These are phyloP conservation scores for Pyralis farinalis DNA, from an alignment of 2,888 invertebrate genomes.

Conservation along the genomic window DNA sequence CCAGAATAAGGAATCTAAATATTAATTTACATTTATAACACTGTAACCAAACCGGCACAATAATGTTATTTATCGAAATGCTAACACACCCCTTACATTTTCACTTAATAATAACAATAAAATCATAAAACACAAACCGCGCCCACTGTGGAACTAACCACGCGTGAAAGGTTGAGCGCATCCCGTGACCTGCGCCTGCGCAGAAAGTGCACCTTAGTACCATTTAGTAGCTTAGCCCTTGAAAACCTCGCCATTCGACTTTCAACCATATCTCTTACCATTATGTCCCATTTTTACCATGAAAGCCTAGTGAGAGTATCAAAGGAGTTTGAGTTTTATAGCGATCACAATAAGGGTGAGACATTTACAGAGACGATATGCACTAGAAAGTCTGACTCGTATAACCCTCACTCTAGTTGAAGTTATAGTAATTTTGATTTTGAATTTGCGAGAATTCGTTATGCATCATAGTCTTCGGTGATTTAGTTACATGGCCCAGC, in stretches of 20 bases:
- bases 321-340: slow-evolving; percentile 38
- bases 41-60: slow-evolving; percentile 3
- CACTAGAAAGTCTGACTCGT: slow-evolving; percentile 53
- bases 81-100: slow-evolving; percentile 26
- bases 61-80: slow-evolving; percentile 14
- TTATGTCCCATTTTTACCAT: slow-evolving; percentile 14
- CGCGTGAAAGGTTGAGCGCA: slow-evolving; percentile 78
- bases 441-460: slow-evolving; percentile 32
- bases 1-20: too few species aligned
- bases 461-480: slow-evolving; percentile 17
- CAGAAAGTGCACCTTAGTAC: slow-evolving; percentile 62
- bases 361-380: slow-evolving; percentile 18
- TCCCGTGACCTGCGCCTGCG: slow-evolving; percentile 67
- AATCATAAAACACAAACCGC: slow-evolving; percentile 38
- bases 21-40: too few species aligned
- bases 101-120: slow-evolving; percentile 30
- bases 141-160: slow-evolving; percentile 59
- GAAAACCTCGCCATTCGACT: slow-evolving; percentile 25
- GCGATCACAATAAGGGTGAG: slow-evolving; percentile 28
- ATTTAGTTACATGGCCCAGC: background rate
- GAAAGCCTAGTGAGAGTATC: slow-evolving; percentile 32
- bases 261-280: slow-evolving; percentile 22
- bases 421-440: slow-evolving; percentile 26
- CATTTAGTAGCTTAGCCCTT: slow-evolving; percentile 51
- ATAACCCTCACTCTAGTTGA: slow-evolving; percentile 37